phyloP scores from a whole-genome alignment of 2,888 invertebrate genomes.

The Linnaemya vulpina region DNA sequence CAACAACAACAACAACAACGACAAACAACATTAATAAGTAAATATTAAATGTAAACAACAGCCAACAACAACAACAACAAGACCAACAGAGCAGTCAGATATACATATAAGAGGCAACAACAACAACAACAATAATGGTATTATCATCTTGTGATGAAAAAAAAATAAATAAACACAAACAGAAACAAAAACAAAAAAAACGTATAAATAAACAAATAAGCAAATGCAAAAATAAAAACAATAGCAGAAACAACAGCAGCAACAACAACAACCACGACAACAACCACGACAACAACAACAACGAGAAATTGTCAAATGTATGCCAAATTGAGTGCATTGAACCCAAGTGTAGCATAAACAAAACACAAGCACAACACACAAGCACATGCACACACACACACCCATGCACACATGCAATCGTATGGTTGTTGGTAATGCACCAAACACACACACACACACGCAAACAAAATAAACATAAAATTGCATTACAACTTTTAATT shows the following conservation, averaged over 20 bases:
- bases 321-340: conserved; percentile 74
- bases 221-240: conserved; percentile 60
- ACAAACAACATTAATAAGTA: conserved; percentile 52
- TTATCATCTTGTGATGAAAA: conserved; percentile 44
- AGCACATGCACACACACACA: background rate
- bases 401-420: background rate
- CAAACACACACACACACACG: conserved; percentile 29
- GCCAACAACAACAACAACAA: conserved; percentile 38
- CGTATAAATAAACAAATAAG: conserved; percentile 52
- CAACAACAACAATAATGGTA: conserved; percentile 26
- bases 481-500: conserved; percentile 48
- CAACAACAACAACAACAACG: conserved; percentile 12
- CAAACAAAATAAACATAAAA: conserved; percentile 52
- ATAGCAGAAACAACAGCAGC: conserved; percentile 25
- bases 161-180: conserved; percentile 39
- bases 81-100: conserved; percentile 40
- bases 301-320: conserved; percentile 72
- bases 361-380: conserved; percentile 38
- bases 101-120: conserved; percentile 27
- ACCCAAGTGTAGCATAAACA: conserved; percentile 71
- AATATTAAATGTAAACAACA: conserved; percentile 53
- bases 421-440: conserved; percentile 39
- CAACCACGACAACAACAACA: conserved; percentile 17
- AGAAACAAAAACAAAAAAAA: conserved; percentile 59
- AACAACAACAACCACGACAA: conserved; percentile 25